phyloP scores from a whole-genome alignment of 2,797 vertebrate species.

The Pseudomugil tenellus region DNA sequence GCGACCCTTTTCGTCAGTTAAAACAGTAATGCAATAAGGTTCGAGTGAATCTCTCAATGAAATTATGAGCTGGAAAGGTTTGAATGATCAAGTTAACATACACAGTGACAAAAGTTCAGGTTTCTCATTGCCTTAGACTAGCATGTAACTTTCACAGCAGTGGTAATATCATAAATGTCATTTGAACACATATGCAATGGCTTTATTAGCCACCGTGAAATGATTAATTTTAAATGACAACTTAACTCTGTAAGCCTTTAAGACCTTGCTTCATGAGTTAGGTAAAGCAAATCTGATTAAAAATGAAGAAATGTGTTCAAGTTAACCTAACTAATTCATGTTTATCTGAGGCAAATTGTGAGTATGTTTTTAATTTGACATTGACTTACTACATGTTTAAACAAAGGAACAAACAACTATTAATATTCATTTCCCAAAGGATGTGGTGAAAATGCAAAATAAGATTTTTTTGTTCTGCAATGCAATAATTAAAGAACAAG shows the following conservation, averaged over 20 bases:
- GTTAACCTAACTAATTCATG: not conserved
- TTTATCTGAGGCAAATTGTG: no score
- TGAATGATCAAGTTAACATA: not conserved
- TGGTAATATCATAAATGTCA: not conserved
- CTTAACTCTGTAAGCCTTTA: not conserved
- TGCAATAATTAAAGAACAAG: no score
- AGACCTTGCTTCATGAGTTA: not conserved
- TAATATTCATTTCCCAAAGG: not conserved
- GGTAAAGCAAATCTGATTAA: not conserved
- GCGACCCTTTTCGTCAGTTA: conserved; percentile 23
- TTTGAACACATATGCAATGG: not conserved
- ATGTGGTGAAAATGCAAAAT: not conserved
- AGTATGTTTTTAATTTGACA: not conserved
- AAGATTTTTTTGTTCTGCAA: no score
- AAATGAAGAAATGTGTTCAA: not conserved
- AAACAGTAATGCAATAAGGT: conserved; percentile 19
- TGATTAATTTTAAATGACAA: no score
- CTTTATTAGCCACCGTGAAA: not conserved
- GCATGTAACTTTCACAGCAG: not conserved
- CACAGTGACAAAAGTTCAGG: not conserved
- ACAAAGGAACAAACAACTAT: not conserved
- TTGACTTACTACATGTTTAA: not conserved
- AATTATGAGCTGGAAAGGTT: not conserved
- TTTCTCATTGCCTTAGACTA: not conserved
- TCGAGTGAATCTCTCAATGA: not conserved